Base-by-base conservation (phyloP, 1,140 invertebrate species). In the Lepidurus packardi region DNA sequence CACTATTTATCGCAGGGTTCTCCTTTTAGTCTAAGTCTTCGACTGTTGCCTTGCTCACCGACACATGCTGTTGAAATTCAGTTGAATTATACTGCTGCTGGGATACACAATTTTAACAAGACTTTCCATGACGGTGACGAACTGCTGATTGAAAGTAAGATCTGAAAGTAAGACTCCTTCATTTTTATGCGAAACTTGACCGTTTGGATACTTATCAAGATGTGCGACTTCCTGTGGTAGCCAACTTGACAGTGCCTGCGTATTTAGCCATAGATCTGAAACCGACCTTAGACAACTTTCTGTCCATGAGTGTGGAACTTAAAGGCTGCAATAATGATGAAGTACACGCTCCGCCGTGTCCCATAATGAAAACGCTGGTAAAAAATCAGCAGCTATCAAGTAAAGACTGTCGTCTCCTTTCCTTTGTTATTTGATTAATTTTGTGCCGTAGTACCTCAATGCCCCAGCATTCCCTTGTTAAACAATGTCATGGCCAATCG, bases 181-280 rank as follows among this genome's bases (percentile, higher is more conserved):
- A 16, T 7, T 65, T 65, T 65, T 65, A 16, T 21, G 9, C 53
- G 53, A 65, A 65, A 65, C 6, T 13, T 7, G 53, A 13, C 53
- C 21, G 10, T n/a, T 65, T n/a, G 21, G 16, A 65, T 16, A 21
- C 13, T 65, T 65, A 65, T 65, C n/a, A 65, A 65, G 53, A 65
- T 65, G 16, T 65, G 53, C 53, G 53, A 65, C 53, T 65, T 65
- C 53, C 53, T 21, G 13, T 65, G 53, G 53, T 65, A n/a, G 53
- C 53, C 53, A 65, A 65, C n/a, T 13, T 65, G 16, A 65, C 53
- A 65, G 53, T 65, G 13, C 53, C 53, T 13, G 53, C 53, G 7
- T 65, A 65, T 65, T 65, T 65, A 21, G 53, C 53, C 16, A 21
- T 65, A 21, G 53, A 65, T 65, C 53, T 65, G 9, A 65, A 65